Percentiles rank a stretch among this genome's conserved stretches.
Evolutionary conservation across 1,140 invertebrate genomes (phyloP).

Genomic region (Drosophila varians): DNA sequence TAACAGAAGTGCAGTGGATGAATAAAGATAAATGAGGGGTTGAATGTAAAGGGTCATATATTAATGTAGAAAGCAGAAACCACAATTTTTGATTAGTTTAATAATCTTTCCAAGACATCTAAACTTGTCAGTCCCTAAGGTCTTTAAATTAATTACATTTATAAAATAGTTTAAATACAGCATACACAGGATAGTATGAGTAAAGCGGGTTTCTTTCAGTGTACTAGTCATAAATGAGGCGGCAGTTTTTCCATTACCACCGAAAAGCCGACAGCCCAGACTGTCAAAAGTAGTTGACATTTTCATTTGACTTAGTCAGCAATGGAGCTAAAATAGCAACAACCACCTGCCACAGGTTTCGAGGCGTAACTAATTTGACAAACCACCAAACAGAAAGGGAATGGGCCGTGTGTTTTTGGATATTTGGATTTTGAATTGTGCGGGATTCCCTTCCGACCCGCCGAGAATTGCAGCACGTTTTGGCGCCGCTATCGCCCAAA

Average conservation of each 20-base stretch:
- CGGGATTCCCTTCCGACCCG: neutral
- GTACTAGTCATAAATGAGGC: constrained; percentile 20
- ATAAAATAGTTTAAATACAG: no score
- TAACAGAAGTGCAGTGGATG: constrained; percentile 38
- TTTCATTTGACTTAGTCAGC: constrained; percentile 54
- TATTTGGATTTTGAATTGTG: neutral
- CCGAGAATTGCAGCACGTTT: constrained; percentile 18
- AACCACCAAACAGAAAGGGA: constrained; percentile 38
- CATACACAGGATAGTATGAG: no score
- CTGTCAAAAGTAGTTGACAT: constrained; percentile 53
- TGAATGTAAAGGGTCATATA: constrained; percentile 10
- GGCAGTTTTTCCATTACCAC: constrained; percentile 42
- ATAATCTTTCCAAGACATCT: neutral
- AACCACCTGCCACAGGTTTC: constrained; percentile 61
- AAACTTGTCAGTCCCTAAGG: no score
- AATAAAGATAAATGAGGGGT: constrained; percentile 68
- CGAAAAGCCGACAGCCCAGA: constrained; percentile 37
- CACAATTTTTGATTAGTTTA: neutral
- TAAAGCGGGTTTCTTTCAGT: neutral
- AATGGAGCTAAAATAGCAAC: constrained; percentile 25
- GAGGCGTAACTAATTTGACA: constrained; percentile 70
- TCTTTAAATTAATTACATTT: no score
- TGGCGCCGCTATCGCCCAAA: constrained; percentile 36
- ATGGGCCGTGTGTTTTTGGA: neutral
- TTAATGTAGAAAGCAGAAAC: constrained; percentile 3